A percentile compares a stretch with the other conserved stretches of the same genome.
phyloP scores from a whole-genome alignment of 1,140 invertebrate genomes.

The Amyelois transitella region DNA sequence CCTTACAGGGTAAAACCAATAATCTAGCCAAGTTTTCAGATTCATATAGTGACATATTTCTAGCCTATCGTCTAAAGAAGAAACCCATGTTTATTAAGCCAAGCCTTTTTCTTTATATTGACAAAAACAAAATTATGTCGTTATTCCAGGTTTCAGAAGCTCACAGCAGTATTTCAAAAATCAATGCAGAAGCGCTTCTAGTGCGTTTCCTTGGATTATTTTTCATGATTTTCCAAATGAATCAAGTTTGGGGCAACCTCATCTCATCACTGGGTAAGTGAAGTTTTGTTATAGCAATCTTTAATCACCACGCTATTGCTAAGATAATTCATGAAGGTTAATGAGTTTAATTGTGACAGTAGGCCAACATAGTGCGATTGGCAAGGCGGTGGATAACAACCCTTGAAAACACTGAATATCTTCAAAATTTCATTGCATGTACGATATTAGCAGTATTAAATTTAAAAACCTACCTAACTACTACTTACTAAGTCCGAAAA shows the following conservation, averaged over 20 bases:
- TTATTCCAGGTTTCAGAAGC: slow-evolving; percentile 77
- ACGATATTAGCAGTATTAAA: too few species aligned
- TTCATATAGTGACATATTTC: too few species aligned
- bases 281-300: neutral
- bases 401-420: too few species aligned
- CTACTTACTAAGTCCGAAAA: too few species aligned
- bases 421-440: too few species aligned
- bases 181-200: slow-evolving; percentile 81
- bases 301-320: neutral
- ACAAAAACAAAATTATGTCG: neutral
- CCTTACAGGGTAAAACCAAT: too few species aligned
- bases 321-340: neutral
- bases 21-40: neutral
- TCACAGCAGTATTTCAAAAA: slow-evolving; percentile 79
- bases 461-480: too few species aligned
- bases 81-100: too few species aligned
- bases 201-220: slow-evolving; percentile 91
- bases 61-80: too few species aligned
- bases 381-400: too few species aligned
- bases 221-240: slow-evolving; percentile 94
- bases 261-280: slow-evolving; percentile 87
- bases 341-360: too few species aligned
- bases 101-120: neutral
- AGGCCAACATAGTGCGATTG: too few species aligned
- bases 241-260: slow-evolving; percentile 94